Evolutionary conservation across 2,888 invertebrate genomes (phyloP).

Genomic region (Lasioglossum vierecki): DNA sequence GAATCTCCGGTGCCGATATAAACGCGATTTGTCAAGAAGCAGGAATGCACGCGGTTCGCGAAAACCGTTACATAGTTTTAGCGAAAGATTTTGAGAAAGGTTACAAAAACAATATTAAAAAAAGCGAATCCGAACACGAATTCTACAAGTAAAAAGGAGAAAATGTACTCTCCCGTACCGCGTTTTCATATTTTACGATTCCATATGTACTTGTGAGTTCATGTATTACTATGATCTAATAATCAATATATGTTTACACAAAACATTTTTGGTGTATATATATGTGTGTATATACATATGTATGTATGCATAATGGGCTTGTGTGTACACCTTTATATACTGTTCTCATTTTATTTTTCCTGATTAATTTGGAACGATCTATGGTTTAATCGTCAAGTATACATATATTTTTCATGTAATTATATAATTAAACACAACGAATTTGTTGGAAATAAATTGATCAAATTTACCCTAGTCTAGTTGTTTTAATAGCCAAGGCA

Average conservation of each 20-base stretch:
- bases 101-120: constrained; percentile 99
- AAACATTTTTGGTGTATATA: constrained; percentile 12
- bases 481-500: constrained; percentile 22
- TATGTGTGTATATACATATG: neutral
- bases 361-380: neutral
- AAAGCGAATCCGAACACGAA: constrained; percentile 99
- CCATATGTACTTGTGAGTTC: constrained; percentile 58
- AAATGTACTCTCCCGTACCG: neutral
- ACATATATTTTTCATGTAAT: neutral
- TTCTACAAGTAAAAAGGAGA: constrained; percentile 95
- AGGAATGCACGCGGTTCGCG: constrained; percentile 99
- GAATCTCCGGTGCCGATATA: constrained; percentile 99
- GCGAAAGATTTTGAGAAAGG: constrained; percentile 99
- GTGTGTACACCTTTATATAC: neutral
- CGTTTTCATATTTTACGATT: constrained; percentile 42
- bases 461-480: constrained; percentile 17
- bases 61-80: constrained; percentile 99
- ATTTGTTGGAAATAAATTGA: constrained; percentile 1
- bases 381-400: neutral
- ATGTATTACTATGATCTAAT: constrained; percentile 58
- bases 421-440: neutral
- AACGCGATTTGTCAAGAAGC: constrained; percentile 99
- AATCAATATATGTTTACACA: constrained; percentile 62
- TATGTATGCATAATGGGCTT: neutral
- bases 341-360: neutral